A percentile compares a stretch with the other conserved stretches of the same genome.
These are phyloP conservation scores for Harpagoxenus sublaevis DNA, from an alignment of 2,888 invertebrate genomes.

Conservation along the genomic window DNA sequence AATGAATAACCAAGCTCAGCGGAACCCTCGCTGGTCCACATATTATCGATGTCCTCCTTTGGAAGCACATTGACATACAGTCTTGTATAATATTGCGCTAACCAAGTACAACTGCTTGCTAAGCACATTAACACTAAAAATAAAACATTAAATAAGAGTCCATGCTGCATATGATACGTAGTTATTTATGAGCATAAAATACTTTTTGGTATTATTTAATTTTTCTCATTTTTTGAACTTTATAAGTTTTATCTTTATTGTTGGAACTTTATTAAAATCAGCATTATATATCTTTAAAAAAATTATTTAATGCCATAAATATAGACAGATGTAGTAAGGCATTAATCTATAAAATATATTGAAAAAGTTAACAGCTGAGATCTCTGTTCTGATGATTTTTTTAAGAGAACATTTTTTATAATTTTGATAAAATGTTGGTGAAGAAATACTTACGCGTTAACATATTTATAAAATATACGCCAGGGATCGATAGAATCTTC, in stretches of 20 bases:
- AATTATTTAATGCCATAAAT: neutral
- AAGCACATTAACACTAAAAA: constrained; percentile 92
- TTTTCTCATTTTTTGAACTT: neutral
- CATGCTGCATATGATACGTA: neutral
- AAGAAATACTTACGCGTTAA: constrained; percentile 89
- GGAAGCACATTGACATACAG: constrained; percentile 94
- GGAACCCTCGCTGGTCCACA: constrained; percentile 94
- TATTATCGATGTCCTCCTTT: constrained; percentile 91
- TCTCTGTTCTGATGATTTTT: neutral
- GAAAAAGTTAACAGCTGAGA: neutral
- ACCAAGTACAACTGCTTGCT: constrained; percentile 93
- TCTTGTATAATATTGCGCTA: constrained; percentile 93
- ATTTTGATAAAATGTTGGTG: neutral
- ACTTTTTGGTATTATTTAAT: neutral
- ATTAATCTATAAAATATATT: constrained; percentile 1
- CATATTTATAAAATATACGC: constrained; percentile 93
- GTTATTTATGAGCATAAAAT: neutral
- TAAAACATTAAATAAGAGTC: constrained; percentile 6
- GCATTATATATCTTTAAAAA: neutral
- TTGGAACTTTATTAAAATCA: neutral
- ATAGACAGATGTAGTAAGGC: neutral
- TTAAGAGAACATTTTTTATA: neutral
- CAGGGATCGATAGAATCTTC: constrained; percentile 89
- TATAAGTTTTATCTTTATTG: neutral
- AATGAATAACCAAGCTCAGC: constrained; percentile 95